Conservation (phyloP, 2,797 vertebrate genomes). For the Lagodon rhomboides region DNA sequence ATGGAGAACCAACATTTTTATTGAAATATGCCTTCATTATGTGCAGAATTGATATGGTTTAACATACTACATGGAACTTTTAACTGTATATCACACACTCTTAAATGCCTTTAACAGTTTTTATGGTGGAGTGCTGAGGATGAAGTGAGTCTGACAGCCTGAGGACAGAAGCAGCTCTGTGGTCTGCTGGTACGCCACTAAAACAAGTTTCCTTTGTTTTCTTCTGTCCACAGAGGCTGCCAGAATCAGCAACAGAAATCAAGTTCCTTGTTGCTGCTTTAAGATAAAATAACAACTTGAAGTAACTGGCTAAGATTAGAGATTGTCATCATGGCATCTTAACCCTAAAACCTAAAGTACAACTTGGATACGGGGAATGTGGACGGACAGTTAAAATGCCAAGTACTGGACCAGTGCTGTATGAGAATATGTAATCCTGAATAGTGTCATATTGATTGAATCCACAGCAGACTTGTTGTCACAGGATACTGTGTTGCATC, state of each 20-base stretch:
- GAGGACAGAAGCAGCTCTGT: no score
- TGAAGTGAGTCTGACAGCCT: no score
- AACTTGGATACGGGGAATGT: not conserved
- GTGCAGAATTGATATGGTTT: not conserved
- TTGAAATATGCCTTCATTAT: not conserved
- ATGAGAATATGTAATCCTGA: not conserved
- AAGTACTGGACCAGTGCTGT: not conserved
- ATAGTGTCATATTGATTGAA: not conserved
- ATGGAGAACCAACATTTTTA: not conserved
- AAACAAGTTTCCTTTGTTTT: no score
- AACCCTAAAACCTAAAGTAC: not conserved
- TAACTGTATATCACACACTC: no score
- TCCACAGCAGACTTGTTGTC: not conserved
- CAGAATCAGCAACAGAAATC: no score
- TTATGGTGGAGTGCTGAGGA: no score
- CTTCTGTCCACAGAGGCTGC: no score
- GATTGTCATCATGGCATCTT: not conserved
- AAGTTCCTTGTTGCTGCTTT: no score
- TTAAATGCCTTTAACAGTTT: no score
- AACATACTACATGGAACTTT: no score
- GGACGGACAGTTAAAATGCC: not conserved
- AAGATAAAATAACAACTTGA: not conserved
- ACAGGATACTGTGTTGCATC: slow-evolving; percentile 9
- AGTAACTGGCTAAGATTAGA: not conserved
- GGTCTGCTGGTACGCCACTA: no score